Percentiles rank a stretch among this genome's conserved stretches.
Conservation (phyloP, 2,888 invertebrate genomes). For the Nemapogon koenigi region DNA sequence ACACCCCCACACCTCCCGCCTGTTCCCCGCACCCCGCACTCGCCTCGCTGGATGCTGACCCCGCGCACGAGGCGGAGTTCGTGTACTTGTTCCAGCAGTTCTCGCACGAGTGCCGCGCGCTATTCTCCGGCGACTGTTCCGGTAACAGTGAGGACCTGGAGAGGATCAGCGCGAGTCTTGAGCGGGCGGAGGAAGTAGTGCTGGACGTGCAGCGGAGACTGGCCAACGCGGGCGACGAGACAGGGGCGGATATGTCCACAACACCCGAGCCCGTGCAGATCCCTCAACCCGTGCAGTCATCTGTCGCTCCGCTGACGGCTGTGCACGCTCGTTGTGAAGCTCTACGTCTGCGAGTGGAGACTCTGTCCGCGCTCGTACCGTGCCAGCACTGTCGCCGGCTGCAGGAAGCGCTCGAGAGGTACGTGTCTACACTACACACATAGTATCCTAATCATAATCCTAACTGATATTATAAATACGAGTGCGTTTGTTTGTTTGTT, state of each 20-base stretch:
- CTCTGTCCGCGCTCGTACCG: slow-evolving; percentile 53
- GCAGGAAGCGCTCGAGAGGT: slow-evolving; percentile 62
- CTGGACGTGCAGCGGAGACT: slow-evolving; percentile 43
- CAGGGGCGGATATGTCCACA: slow-evolving; percentile 13
- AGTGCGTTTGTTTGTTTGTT: background rate
- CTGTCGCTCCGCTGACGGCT: slow-evolving; percentile 16
- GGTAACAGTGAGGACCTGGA: slow-evolving; percentile 63
- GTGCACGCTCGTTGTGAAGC: slow-evolving; percentile 43
- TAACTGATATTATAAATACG: background rate
- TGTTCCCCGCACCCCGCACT: slow-evolving; percentile 32
- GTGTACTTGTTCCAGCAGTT: slow-evolving; percentile 70
- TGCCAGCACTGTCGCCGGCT: slow-evolving; percentile 61
- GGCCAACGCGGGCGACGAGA: slow-evolving; percentile 23
- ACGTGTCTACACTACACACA: slow-evolving; percentile 12
- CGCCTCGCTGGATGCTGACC: slow-evolving; percentile 60
- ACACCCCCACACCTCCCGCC: slow-evolving; percentile 25
- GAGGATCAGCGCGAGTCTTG: slow-evolving; percentile 61
- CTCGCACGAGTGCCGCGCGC: slow-evolving; percentile 67
- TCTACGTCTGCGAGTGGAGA: slow-evolving; percentile 51
- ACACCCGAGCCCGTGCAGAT: slow-evolving; percentile 18
- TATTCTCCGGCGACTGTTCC: slow-evolving; percentile 63
- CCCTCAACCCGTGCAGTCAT: slow-evolving; percentile 10
- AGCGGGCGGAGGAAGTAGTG: slow-evolving; percentile 53
- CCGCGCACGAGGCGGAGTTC: slow-evolving; percentile 70
- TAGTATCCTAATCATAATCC: background rate